phyloP scores from a whole-genome alignment of 2,888 invertebrate genomes.

The Caenorhabditis auriculariae region DNA sequence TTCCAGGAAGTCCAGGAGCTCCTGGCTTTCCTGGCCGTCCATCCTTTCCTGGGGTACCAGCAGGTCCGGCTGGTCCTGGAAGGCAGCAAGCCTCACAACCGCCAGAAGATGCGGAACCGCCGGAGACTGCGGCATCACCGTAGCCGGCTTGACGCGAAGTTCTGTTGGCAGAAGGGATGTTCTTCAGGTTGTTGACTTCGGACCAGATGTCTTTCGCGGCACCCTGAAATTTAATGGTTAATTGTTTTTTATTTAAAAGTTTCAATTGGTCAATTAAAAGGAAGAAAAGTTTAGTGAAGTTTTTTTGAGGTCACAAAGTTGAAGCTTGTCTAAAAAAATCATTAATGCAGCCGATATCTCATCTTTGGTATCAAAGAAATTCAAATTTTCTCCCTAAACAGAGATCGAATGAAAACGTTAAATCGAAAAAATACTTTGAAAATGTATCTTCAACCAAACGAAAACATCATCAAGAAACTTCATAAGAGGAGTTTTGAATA shows the following conservation, averaged over 20 bases:
- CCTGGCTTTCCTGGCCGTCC: conserved; percentile 49
- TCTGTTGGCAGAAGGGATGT: conserved; percentile 38
- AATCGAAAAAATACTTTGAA: conserved; percentile 1
- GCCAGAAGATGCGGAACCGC: conserved; percentile 29
- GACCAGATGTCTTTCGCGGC: conserved; percentile 42
- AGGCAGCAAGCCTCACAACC: conserved; percentile 57
- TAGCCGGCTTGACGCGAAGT: conserved; percentile 49
- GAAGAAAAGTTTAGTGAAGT: background rate
- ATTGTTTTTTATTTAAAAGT: no score
- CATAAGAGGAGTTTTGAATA: no score
- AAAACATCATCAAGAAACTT: no score
- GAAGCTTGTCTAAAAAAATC: no score
- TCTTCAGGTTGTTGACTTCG: conserved; percentile 42
- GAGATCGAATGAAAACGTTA: background rate
- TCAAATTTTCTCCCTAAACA: no score
- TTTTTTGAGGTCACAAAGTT: background rate
- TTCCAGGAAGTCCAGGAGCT: conserved; percentile 47
- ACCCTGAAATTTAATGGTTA: conserved; percentile 14
- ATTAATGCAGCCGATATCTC: no score
- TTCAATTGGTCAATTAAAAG: background rate
- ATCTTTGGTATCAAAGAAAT: no score
- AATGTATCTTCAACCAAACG: no score
- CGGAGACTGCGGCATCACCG: conserved; percentile 30
- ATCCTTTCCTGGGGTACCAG: conserved; percentile 42
- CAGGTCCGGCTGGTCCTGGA: conserved; percentile 45